These are phyloP conservation scores for Lottia gigantea DNA, from an alignment of 2,888 invertebrate species.

Conservation along the genomic window DNA sequence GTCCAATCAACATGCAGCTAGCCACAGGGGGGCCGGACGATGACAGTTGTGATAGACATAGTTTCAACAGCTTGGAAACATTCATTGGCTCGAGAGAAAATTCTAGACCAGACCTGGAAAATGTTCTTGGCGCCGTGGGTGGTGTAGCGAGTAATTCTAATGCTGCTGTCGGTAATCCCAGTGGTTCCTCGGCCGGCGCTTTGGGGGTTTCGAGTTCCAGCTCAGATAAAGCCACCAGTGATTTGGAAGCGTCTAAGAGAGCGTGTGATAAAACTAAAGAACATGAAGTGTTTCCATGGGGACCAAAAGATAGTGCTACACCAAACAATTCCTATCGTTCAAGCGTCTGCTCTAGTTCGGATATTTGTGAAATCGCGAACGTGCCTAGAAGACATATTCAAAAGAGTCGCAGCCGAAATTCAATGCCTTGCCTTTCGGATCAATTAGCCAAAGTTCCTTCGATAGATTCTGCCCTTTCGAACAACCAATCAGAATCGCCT, in stretches of 20 bases:
- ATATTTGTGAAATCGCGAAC: slow-evolving; percentile 12
- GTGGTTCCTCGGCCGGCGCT: slow-evolving; percentile 14
- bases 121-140: slow-evolving; percentile 29
- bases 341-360: background rate
- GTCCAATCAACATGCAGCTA: slow-evolving; percentile 50
- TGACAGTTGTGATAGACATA: slow-evolving; percentile 47
- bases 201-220: slow-evolving; percentile 12
- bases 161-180: slow-evolving; percentile 27
- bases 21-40: slow-evolving; percentile 23
- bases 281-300: slow-evolving; percentile 37
- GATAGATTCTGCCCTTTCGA: slow-evolving; percentile 38
- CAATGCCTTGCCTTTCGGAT: slow-evolving; percentile 27
- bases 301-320: slow-evolving; percentile 1
- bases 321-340: background rate
- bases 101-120: slow-evolving; percentile 26
- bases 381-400: slow-evolving; percentile 13
- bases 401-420: slow-evolving; percentile 15
- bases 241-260: background rate
- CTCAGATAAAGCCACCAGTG: background rate
- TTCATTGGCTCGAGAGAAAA: slow-evolving; percentile 55
- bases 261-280: slow-evolving; percentile 13
- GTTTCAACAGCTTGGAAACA: slow-evolving; percentile 59
- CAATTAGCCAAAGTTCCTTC: slow-evolving; percentile 38
- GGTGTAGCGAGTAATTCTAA: slow-evolving; percentile 27
- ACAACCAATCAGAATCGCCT: slow-evolving; percentile 9